A percentile compares a stretch with the other conserved stretches of the same genome.
These are phyloP conservation scores for Ovis canadensis DNA, from an alignment of 2,113 vertebrate genomes.

Conservation along the genomic window DNA sequence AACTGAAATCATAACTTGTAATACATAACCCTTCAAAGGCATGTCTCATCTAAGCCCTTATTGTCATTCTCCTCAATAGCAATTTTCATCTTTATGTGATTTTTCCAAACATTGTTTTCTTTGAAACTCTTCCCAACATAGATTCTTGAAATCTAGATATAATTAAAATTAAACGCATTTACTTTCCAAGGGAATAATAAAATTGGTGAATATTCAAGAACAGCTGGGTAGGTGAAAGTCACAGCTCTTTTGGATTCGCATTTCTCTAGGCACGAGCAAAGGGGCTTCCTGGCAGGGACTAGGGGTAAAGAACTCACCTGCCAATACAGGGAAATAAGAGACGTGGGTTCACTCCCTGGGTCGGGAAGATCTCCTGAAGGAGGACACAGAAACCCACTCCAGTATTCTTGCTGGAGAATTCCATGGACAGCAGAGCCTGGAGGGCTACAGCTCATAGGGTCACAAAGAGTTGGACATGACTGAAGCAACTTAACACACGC, in stretches of 20 bases:
- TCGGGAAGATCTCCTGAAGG: background rate
- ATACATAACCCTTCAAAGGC: background rate
- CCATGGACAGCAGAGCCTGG: background rate
- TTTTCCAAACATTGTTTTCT: background rate
- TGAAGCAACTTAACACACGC: background rate
- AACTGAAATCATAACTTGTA: background rate
- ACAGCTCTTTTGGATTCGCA: background rate
- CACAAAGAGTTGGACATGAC: accelerated
- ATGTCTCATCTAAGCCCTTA: background rate
- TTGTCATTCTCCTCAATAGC: background rate
- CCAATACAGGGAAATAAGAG: background rate
- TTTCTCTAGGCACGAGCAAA: background rate
- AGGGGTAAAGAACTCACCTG: background rate
- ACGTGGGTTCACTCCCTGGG: background rate
- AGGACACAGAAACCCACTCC: background rate
- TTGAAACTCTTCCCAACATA: background rate
- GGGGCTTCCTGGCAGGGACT: accelerated
- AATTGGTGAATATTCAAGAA: background rate
- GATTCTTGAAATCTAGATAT: background rate
- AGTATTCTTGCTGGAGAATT: background rate
- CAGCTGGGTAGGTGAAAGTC: background rate
- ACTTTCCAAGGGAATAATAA: background rate
- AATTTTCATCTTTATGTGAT: background rate
- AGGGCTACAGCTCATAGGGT: background rate
- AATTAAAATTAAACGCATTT: background rate